A percentile compares a stretch with the other conserved stretches of the same genome.
Conservation (phyloP, 2,888 invertebrate genomes). For the Leucophora obtusa region DNA sequence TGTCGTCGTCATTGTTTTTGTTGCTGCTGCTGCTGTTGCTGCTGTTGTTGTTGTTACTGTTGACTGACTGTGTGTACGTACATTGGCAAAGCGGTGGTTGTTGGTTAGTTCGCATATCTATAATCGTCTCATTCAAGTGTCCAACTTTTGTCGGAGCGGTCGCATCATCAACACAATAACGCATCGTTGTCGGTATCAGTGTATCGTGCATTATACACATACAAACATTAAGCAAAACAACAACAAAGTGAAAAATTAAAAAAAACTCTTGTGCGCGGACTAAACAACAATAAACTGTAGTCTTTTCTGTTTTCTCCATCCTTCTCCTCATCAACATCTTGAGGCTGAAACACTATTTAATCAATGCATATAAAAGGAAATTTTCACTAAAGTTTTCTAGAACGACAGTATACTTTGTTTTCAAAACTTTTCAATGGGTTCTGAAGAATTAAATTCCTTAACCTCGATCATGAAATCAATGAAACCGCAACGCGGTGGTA, state of each 20-base stretch:
- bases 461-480: slow-evolving; percentile 54
- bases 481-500: slow-evolving; percentile 71
- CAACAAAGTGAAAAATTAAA: not conserved
- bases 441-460: slow-evolving; percentile 23
- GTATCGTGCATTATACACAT: slow-evolving; percentile 9
- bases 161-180: slow-evolving; percentile 69
- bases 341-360: slow-evolving; percentile 22
- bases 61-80: slow-evolving; percentile 64
- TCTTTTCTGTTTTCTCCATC: not conserved
- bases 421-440: slow-evolving; percentile 5
- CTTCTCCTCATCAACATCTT: not conserved
- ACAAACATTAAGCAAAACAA: slow-evolving; percentile 10
- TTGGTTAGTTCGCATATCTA: slow-evolving; percentile 70
- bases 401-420: not conserved
- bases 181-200: slow-evolving; percentile 65
- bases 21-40: slow-evolving; percentile 43
- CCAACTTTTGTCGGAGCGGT: slow-evolving; percentile 78
- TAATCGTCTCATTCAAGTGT: slow-evolving; percentile 77
- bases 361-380: slow-evolving; percentile 29
- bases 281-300: slow-evolving; percentile 18
- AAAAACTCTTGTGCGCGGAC: slow-evolving; percentile 55
- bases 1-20: slow-evolving; percentile 14
- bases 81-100: slow-evolving; percentile 62
- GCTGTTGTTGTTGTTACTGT: slow-evolving; percentile 57
- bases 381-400: slow-evolving; percentile 23